phyloP scores from a whole-genome alignment of 2,797 vertebrate species.

The Jordanella pulchra region DNA sequence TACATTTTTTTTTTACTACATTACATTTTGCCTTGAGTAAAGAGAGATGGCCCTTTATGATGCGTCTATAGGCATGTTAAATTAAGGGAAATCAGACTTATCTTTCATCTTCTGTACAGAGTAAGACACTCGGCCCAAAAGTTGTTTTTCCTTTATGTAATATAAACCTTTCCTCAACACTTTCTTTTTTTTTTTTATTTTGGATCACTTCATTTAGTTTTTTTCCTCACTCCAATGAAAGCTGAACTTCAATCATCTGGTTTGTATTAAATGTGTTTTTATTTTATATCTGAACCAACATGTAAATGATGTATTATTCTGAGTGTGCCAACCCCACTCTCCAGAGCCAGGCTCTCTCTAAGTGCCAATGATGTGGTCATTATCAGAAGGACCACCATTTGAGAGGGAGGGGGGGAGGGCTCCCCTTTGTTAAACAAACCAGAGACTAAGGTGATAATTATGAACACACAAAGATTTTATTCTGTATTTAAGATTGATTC shows the following conservation, averaged over 20 bases:
- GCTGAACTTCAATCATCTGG: conserved; percentile 71
- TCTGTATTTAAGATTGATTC: conserved; percentile 82
- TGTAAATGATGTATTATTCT: conserved; percentile 86
- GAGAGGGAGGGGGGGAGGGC: conserved; percentile 63
- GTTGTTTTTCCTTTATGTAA: conserved; percentile 25
- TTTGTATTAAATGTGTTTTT: conserved; percentile 67
- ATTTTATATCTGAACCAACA: conserved; percentile 79
- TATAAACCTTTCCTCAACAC: conserved; percentile 73
- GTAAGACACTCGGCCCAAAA: conserved; percentile 51
- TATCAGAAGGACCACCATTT: conserved; percentile 80
- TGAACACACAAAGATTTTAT: conserved; percentile 76
- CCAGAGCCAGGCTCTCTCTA: conserved; percentile 87
- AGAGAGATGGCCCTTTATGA: conserved; percentile 22
- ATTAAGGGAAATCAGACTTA: conserved; percentile 43
- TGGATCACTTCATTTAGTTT: conserved; percentile 69
- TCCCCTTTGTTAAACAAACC: conserved; percentile 81
- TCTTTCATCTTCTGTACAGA: conserved; percentile 42
- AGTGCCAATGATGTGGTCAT: conserved; percentile 88
- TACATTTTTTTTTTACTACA: conserved; percentile 34
- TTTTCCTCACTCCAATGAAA: conserved; percentile 69
- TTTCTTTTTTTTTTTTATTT: conserved; percentile 38
- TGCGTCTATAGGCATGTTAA: conserved; percentile 29
- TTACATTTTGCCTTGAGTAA: conserved; percentile 59
- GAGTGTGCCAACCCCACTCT: conserved; percentile 89
- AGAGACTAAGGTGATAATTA: conserved; percentile 81